phyloP scores from a whole-genome alignment of 2,888 invertebrate genomes.

The Scrobipalpa costella region DNA sequence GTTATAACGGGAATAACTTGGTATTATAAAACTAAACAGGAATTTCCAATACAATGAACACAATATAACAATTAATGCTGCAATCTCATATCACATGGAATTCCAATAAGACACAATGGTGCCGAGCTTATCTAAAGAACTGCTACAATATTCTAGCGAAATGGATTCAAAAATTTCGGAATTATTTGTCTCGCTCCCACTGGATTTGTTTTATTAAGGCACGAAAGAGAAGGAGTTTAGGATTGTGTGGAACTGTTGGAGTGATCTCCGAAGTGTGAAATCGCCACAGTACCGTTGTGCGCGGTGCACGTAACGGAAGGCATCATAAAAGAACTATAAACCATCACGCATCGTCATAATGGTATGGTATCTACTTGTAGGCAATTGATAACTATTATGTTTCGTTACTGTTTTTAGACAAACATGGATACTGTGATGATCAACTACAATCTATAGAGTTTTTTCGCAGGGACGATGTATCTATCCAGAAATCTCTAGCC shows the following conservation, averaged over 20 bases:
- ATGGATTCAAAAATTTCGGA: background rate
- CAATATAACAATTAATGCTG: conserved; percentile 12
- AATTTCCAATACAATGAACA: background rate
- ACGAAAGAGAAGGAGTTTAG: conserved; percentile 8
- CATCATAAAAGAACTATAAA: conserved; percentile 43
- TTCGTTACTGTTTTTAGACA: background rate
- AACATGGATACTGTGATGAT: too few relatives aligned
- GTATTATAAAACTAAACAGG: background rate
- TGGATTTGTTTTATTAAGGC: background rate
- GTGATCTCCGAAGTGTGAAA: conserved; percentile 47
- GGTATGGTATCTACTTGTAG: conserved; percentile 29
- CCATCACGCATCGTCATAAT: conserved; percentile 37
- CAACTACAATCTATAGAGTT: too few relatives aligned
- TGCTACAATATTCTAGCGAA: background rate
- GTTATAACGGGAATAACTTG: too few relatives aligned
- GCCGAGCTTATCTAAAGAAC: background rate
- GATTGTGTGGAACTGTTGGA: conserved; percentile 21
- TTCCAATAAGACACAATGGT: conserved; percentile 10
- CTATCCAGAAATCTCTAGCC: too few relatives aligned
- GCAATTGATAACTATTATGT: conserved; percentile 29
- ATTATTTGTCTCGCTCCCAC: background rate
- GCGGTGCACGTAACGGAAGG: conserved; percentile 41
- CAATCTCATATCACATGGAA: conserved; percentile 2
- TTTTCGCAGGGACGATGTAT: too few relatives aligned
- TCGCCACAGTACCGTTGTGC: conserved; percentile 43